These are phyloP conservation scores for Clupea harengus DNA, from an alignment of 2,113 vertebrate genomes.

Conservation along the genomic window DNA sequence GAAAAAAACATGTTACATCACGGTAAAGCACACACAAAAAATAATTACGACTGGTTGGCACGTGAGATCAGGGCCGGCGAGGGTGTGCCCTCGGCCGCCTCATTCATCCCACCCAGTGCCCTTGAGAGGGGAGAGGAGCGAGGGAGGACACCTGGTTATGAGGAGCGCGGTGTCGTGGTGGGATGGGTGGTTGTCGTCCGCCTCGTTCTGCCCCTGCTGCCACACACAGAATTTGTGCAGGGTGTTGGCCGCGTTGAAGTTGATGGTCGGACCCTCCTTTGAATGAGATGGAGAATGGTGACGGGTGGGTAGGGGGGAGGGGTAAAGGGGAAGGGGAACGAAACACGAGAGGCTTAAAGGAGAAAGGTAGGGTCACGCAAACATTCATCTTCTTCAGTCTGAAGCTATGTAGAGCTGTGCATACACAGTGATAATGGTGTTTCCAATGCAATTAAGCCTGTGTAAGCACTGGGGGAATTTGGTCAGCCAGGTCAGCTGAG, in stretches of 20 bases:
- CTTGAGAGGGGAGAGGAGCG: background rate
- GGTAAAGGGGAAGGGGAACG: background rate
- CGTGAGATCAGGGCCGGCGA: background rate
- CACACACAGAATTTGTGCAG: conserved; percentile 94
- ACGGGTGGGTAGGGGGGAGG: background rate
- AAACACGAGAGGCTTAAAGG: background rate
- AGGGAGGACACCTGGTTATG: conserved; percentile 82
- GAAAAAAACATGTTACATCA: conserved; percentile 23
- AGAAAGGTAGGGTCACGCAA: background rate
- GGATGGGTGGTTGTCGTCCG: conserved; percentile 86
- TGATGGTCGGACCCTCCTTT: conserved; percentile 91
- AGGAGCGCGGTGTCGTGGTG: conserved; percentile 96
- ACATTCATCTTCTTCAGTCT: background rate
- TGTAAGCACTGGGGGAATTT: background rate
- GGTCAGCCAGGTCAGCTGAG: background rate
- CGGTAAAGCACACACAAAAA: background rate
- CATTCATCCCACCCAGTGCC: too few relatives aligned
- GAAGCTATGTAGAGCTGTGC: background rate
- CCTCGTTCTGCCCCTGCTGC: conserved; percentile 88
- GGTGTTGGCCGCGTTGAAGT: conserved; percentile 88
- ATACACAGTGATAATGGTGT: conserved; percentile 3
- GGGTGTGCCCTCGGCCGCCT: background rate
- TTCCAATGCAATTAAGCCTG: conserved; percentile 7
- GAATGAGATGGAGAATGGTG: conserved; percentile 16
- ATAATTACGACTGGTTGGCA: background rate